phyloP scores from a whole-genome alignment of 2,888 invertebrate genomes.

The Darwinula stevensoni region DNA sequence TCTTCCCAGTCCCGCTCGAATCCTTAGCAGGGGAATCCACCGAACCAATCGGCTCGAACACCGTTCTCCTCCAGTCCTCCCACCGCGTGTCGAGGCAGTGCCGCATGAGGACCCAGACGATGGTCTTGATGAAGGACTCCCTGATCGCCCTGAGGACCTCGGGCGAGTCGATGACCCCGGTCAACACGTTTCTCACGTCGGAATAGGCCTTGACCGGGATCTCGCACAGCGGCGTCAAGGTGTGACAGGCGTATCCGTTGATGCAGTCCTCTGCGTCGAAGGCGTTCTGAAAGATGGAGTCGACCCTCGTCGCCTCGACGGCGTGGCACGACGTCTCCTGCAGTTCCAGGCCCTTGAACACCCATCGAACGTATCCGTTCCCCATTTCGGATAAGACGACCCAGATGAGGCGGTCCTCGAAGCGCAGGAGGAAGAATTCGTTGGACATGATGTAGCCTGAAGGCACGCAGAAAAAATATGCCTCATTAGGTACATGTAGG shows the following conservation, averaged over 20 bases:
- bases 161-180: conserved; percentile 18
- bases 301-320: conserved; percentile 18
- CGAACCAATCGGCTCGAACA: too few species aligned
- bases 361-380: conserved; percentile 16
- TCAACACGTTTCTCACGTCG: conserved; percentile 18
- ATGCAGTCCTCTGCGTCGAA: conserved; percentile 13
- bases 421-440: conserved; percentile 18
- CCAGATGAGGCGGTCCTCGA: conserved; percentile 19
- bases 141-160: too few species aligned
- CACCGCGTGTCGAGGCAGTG: too few species aligned
- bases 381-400: conserved; percentile 17
- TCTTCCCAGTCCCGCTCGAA: too few species aligned
- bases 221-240: conserved; percentile 14
- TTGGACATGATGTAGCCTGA: too few species aligned
- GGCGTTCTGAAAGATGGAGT: conserved; percentile 17
- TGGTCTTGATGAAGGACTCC: too few species aligned
- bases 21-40: too few species aligned
- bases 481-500: not conserved
- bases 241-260: conserved; percentile 9
- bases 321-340: conserved; percentile 20
- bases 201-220: conserved; percentile 16
- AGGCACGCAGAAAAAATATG: not conserved
- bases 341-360: conserved; percentile 18
- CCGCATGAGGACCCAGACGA: too few species aligned
- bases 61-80: too few species aligned